Evolutionary conservation across 1,140 invertebrate genomes (phyloP).

Genomic region (Caerostris darwini): DNA sequence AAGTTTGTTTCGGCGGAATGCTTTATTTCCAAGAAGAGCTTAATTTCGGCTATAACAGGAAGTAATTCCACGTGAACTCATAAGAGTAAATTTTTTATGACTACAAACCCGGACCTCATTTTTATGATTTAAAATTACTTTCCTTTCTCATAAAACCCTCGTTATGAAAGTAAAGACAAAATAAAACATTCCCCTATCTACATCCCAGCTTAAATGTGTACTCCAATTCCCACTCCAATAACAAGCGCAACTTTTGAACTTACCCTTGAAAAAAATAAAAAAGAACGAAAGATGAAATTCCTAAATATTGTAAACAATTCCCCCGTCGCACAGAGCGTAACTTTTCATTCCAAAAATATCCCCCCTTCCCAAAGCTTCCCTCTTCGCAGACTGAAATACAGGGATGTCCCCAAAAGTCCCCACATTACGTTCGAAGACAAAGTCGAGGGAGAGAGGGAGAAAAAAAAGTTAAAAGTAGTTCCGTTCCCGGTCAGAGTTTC

Average conservation of each 20-base stretch:
- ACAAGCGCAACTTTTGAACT: conserved; percentile 31
- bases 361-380: background rate
- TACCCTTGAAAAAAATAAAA: conserved; percentile 5
- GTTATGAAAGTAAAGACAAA: background rate
- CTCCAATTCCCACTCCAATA: background rate
- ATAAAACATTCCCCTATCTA: background rate
- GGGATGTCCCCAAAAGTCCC: background rate
- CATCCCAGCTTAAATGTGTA: background rate
- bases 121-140: background rate
- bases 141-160: background rate
- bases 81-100: background rate
- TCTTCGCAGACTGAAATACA: background rate
- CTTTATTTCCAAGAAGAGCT: too few relatives aligned
- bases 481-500: conserved; percentile 26
- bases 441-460: background rate
- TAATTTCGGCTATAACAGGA: too few relatives aligned
- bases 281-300: background rate
- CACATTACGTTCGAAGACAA: background rate
- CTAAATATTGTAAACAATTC: conserved; percentile 32
- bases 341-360: conserved; percentile 8
- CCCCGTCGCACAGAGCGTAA: background rate
- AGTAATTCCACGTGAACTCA: too few relatives aligned
- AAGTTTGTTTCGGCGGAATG: too few relatives aligned
- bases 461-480: background rate
- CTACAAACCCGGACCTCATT: background rate